A percentile compares a stretch with the other conserved stretches of the same genome.
These are phyloP conservation scores for Tetramorium bicarinatum DNA, from an alignment of 2,888 invertebrate genomes.

Conservation along the genomic window DNA sequence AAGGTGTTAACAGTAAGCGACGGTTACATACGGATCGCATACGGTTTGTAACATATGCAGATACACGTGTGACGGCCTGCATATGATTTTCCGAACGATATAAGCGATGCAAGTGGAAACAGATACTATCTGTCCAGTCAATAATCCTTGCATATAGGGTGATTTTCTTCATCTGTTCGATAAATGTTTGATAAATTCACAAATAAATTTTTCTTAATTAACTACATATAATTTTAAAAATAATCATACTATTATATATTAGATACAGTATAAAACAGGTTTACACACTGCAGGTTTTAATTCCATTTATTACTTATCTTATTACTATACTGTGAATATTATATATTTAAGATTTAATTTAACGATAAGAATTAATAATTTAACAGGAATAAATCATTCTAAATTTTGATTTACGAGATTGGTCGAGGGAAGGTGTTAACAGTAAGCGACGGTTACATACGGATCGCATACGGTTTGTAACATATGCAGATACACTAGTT, in stretches of 20 bases:
- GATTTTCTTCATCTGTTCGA: background rate
- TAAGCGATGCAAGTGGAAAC: constrained; percentile 49
- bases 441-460: constrained; percentile 35
- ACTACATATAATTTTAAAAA: background rate
- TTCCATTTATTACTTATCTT: background rate
- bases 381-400: background rate
- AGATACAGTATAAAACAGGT: background rate
- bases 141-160: background rate
- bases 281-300: background rate
- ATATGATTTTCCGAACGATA: constrained; percentile 64
- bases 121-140: constrained; percentile 32
- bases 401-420: constrained; percentile 48
- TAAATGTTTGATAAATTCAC: background rate
- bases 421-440: constrained; percentile 36
- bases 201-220: background rate
- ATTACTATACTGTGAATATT: background rate
- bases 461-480: constrained; percentile 36
- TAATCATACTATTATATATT: background rate
- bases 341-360: background rate
- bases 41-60: constrained; percentile 46
- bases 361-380: background rate
- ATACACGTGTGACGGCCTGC: constrained; percentile 55
- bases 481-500: constrained; percentile 43
- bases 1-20: constrained; percentile 21
- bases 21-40: constrained; percentile 41